Conservation (phyloP, 2,888 invertebrate species). For the Chaetogeoica ovagalla region DNA sequence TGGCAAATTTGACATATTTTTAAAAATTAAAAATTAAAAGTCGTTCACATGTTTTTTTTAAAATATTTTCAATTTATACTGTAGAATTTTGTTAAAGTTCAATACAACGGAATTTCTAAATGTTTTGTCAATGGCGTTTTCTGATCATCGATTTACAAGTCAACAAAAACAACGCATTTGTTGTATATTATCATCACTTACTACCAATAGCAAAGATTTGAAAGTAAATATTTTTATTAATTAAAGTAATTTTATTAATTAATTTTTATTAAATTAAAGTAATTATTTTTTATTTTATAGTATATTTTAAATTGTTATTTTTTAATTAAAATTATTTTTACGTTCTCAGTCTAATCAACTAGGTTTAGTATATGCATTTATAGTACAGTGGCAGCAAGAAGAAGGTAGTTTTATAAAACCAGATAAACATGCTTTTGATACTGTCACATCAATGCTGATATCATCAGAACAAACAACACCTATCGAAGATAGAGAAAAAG, state of each 20-base stretch:
- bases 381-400: slow-evolving; percentile 45
- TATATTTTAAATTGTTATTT: neutral
- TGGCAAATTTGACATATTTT: too few species aligned
- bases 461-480: slow-evolving; percentile 51
- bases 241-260: neutral
- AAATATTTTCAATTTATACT: slow-evolving; percentile 23
- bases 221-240: slow-evolving; percentile 41
- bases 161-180: slow-evolving; percentile 77
- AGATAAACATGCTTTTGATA: slow-evolving; percentile 24
- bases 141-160: slow-evolving; percentile 75
- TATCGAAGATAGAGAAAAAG: slow-evolving; percentile 69
- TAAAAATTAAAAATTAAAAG: too few species aligned
- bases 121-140: slow-evolving; percentile 81
- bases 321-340: slow-evolving; percentile 19
- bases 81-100: slow-evolving; percentile 73
- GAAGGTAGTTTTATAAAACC: slow-evolving; percentile 39
- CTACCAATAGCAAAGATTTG: slow-evolving; percentile 45
- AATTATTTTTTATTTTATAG: neutral
- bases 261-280: too few species aligned
- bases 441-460: slow-evolving; percentile 17
- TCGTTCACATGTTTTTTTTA: too few species aligned
- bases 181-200: slow-evolving; percentile 68
- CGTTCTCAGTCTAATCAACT: slow-evolving; percentile 46
- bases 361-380: slow-evolving; percentile 52
- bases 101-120: slow-evolving; percentile 85